Evolutionary conservation across 2,888 invertebrate genomes (phyloP).

Genomic region (Perdita meconis): DNA sequence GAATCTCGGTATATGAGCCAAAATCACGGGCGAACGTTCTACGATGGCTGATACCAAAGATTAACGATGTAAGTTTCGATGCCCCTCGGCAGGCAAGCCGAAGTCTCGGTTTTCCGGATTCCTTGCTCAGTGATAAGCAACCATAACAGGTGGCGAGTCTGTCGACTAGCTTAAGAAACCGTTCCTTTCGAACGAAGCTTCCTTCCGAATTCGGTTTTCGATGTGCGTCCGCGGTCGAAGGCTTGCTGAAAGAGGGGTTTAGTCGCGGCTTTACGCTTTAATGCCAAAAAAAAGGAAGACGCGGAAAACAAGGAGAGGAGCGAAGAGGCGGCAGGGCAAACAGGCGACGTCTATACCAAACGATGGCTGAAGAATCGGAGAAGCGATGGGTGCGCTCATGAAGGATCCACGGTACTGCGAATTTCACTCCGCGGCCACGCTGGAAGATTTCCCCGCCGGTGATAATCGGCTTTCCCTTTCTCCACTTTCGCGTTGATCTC

Average conservation of each 20-base stretch:
- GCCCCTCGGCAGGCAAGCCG: conserved; percentile 68
- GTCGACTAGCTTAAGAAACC: conserved; percentile 2
- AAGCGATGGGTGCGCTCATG: conserved; percentile 45
- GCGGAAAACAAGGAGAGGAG: not conserved
- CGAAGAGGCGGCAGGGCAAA: not conserved
- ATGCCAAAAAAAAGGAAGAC: conserved; percentile 54
- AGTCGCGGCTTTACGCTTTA: conserved; percentile 69
- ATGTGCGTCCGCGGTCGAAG: not conserved
- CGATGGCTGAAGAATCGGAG: conserved; percentile 19
- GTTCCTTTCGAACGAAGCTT: not conserved
- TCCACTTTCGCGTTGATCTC: conserved; percentile 12
- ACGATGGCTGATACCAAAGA: conserved; percentile 84
- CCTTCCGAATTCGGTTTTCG: conserved; percentile 2
- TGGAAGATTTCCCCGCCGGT: conserved; percentile 38
- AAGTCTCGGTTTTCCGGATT: conserved; percentile 17
- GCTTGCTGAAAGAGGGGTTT: conserved; percentile 53
- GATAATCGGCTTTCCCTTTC: conserved; percentile 38
- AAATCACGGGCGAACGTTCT: conserved; percentile 60
- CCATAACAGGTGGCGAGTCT: conserved; percentile 8
- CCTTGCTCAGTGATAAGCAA: conserved; percentile 19
- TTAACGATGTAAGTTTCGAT: conserved; percentile 77
- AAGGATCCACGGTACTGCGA: conserved; percentile 30
- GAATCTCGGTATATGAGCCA: conserved; percentile 54
- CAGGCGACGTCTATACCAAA: conserved; percentile 46
- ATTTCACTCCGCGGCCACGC: conserved; percentile 29